A percentile compares a stretch with the other conserved stretches of the same genome.
Evolutionary conservation across 2,888 invertebrate species (phyloP).

Genomic region (Allygus modestus): DNA sequence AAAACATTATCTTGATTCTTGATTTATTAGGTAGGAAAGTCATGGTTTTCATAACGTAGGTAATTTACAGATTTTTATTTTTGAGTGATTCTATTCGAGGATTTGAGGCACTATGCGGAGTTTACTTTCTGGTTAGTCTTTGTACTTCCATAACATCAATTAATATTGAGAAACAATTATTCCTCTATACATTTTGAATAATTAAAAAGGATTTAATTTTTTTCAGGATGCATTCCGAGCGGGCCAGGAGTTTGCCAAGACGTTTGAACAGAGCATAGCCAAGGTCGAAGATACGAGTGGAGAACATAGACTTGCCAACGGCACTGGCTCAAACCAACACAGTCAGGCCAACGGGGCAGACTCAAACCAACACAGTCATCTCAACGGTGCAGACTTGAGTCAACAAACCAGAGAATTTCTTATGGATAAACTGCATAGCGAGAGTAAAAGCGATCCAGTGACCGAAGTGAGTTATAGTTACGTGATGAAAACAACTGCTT

Average conservation of each 20-base stretch:
- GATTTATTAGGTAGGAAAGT: too few relatives aligned
- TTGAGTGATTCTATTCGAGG: too few relatives aligned
- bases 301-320: background rate
- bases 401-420: background rate
- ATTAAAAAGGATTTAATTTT: too few relatives aligned
- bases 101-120: too few relatives aligned
- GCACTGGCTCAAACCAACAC: background rate
- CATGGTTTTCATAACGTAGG: too few relatives aligned
- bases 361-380: background rate
- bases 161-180: too few relatives aligned
- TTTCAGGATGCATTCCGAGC: constrained; percentile 76
- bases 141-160: too few relatives aligned
- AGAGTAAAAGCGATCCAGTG: background rate
- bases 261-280: constrained; percentile 77
- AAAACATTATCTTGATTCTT: too few relatives aligned
- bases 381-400: background rate
- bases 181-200: too few relatives aligned
- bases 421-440: background rate
- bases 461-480: background rate
- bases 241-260: constrained; percentile 85
- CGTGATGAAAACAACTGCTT: too few relatives aligned
- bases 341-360: background rate
- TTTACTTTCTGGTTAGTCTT: too few relatives aligned
- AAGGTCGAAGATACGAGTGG: constrained; percentile 65
- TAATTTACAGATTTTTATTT: too few relatives aligned